Evolutionary conservation across 1,140 invertebrate genomes (phyloP).

Genomic region (Formica exsecta): DNA sequence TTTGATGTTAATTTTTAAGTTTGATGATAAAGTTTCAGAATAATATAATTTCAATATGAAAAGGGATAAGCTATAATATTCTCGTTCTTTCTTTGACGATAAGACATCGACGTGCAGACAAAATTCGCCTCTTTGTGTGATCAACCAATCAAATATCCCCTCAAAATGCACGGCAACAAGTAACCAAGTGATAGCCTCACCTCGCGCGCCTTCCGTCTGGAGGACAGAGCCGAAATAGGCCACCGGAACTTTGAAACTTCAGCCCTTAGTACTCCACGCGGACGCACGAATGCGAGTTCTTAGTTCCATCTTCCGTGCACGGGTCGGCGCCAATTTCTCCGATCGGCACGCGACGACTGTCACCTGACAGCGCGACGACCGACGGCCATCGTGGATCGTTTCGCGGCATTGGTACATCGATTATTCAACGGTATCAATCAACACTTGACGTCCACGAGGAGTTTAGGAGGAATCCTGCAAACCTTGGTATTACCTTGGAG

Average conservation of each 20-base stretch:
- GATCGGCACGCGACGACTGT: slow-evolving; percentile 50
- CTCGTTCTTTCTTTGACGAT: background rate
- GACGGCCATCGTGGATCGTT: background rate
- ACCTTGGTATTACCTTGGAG: background rate
- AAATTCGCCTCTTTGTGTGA: background rate
- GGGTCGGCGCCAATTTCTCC: slow-evolving; percentile 45
- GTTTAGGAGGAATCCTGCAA: background rate
- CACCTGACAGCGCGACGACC: slow-evolving; percentile 28
- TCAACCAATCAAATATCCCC: slow-evolving; percentile 15
- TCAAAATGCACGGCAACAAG: slow-evolving; percentile 60
- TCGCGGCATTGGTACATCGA: slow-evolving; percentile 35
- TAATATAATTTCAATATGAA: too few relatives aligned
- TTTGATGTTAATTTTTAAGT: background rate
- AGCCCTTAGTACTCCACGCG: slow-evolving; percentile 59
- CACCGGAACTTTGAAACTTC: slow-evolving; percentile 70
- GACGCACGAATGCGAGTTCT: slow-evolving; percentile 53
- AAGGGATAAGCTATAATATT: too few relatives aligned
- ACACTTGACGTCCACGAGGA: background rate
- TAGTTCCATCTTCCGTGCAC: slow-evolving; percentile 63
- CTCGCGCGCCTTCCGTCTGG: slow-evolving; percentile 62
- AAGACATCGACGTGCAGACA: background rate
- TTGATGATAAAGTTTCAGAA: background rate
- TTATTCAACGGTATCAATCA: slow-evolving; percentile 3
- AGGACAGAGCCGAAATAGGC: slow-evolving; percentile 67
- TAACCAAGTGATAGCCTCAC: slow-evolving; percentile 62